phyloP scores from a whole-genome alignment of 2,797 vertebrate species.

The Peromyscus nudipes region DNA sequence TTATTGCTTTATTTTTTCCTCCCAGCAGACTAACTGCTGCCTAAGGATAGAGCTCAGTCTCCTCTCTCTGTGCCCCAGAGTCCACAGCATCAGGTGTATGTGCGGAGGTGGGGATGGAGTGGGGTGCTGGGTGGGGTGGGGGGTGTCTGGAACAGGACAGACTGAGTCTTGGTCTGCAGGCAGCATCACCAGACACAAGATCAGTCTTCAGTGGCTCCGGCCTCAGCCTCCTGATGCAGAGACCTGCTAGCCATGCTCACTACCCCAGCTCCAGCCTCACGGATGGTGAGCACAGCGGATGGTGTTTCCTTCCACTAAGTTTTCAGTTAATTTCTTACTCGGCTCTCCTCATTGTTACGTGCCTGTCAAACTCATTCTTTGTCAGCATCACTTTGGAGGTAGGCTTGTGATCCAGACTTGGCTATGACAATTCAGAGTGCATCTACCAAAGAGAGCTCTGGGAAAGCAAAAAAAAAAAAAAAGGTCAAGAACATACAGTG shows the following conservation, averaged over 20 bases:
- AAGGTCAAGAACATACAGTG: not conserved
- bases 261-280: not conserved
- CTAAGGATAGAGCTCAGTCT: not conserved
- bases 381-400: not conserved
- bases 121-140: too few relatives aligned
- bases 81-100: not conserved
- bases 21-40: not conserved
- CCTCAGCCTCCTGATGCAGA: not conserved
- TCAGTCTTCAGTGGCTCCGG: not conserved
- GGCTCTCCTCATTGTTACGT: not conserved
- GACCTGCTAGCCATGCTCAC: not conserved
- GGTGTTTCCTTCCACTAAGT: not conserved
- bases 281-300: too few relatives aligned
- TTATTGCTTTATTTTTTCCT: not conserved
- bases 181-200: not conserved
- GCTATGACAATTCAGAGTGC: not conserved
- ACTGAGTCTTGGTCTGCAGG: not conserved
- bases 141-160: not conserved
- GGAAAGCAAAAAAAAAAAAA: not conserved
- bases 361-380: not conserved
- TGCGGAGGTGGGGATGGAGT: too few relatives aligned
- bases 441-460: not conserved
- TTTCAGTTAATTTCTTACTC: too few relatives aligned
- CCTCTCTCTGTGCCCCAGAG: rapidly evolving
- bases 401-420: too few relatives aligned